Conservation (phyloP, 2,113 vertebrate genomes). For the Lepisosteus oculatus region DNA sequence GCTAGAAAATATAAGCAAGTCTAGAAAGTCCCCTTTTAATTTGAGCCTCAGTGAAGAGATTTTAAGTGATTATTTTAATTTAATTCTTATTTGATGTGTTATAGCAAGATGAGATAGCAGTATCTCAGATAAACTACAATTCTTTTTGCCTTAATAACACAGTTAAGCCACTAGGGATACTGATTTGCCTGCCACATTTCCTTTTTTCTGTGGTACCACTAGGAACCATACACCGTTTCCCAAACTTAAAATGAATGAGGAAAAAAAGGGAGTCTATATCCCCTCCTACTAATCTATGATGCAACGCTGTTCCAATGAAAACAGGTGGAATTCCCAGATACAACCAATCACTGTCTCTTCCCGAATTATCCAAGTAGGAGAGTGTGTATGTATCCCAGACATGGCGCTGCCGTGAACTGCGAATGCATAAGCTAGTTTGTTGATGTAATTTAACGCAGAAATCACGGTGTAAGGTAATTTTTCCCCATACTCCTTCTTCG, state of each 20-base stretch:
- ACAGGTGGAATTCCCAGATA: constrained; percentile 63
- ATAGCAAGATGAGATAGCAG: too few relatives aligned
- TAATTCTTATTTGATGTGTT: too few relatives aligned
- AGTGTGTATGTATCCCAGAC: constrained; percentile 39
- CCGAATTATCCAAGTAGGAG: constrained; percentile 17
- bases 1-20: too few relatives aligned
- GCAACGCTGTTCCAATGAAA: constrained; percentile 61
- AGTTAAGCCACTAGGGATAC: too few relatives aligned
- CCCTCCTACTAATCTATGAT: constrained; percentile 49
- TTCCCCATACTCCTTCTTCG: too few relatives aligned
- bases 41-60: too few relatives aligned
- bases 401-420: constrained; percentile 48
- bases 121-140: too few relatives aligned
- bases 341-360: constrained; percentile 53
- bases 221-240: constrained; percentile 18
- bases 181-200: background rate
- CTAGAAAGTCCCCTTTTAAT: too few relatives aligned
- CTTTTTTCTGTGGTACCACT: constrained; percentile 2
- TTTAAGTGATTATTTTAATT: too few relatives aligned
- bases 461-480: too few relatives aligned
- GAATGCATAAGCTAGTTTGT: background rate
- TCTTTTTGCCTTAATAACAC: too few relatives aligned
- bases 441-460: too few relatives aligned
- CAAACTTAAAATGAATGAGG: constrained; percentile 32
- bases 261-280: constrained; percentile 30